Evolutionary conservation across 2,113 vertebrate species (phyloP), one percentile per base, ranked within the genome.

Genomic region (Zeus faber): DNA sequence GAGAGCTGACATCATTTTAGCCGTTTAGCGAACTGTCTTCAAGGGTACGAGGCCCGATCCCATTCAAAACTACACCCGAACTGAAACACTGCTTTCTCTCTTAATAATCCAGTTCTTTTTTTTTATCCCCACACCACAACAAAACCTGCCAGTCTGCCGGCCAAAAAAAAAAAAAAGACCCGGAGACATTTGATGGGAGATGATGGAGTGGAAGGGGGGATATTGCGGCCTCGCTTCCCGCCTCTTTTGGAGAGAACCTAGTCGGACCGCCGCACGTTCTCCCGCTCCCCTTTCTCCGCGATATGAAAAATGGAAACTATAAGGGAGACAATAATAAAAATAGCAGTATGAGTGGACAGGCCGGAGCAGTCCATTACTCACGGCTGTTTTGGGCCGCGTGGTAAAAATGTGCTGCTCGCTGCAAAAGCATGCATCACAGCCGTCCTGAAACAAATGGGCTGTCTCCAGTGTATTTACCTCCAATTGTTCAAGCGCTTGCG

Each of bases 321-420:
- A 82, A 87, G 81, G 80, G 65, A 87, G 85, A 89, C 84, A 84
- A 87, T 88, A 89, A 89, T 89, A 89, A 89, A 88, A 89, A 89
- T 87, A 89, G 86, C 84, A 84, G 79, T 84, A 77, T 78, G 88
- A 88, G 85, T 87, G 88, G 88, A 88, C 88, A 85, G 86, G 83
- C 82, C 72, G 31, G 64, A 83, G 85, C 85, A 89, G 85, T 91
- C 90, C 90, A 91, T 93, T 91, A 90, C 87, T 87, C 80, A 86
- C 77, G 41, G 78, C 70, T 85, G 85, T 85, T 88, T 85, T 85
- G 79, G 81, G 77, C 82, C 85, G 84, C 87, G 82, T 87, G 83
- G 85, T 91, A 92, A 90, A 89, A 90, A 91, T 88, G 89, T 91
- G 87, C 88, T 89, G 87, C 82, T 83, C 81, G 78, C 89, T 88